phyloP scores from a whole-genome alignment of 2,797 vertebrate species.

The Enoplosus armatus region DNA sequence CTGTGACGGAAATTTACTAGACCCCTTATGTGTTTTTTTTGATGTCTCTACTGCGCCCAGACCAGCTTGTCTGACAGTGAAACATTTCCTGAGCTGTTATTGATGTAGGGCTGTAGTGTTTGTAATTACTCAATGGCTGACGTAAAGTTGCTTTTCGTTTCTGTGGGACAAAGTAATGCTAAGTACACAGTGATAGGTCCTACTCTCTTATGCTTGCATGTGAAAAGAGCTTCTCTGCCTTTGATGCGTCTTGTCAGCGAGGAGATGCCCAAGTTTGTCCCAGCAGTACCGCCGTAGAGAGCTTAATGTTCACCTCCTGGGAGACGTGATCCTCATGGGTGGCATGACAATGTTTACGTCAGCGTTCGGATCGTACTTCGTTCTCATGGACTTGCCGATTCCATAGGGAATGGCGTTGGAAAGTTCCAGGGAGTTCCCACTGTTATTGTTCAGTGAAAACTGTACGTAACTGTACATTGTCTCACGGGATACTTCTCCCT shows the following conservation, averaged over 20 bases:
- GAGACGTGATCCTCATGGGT: constrained; percentile 31
- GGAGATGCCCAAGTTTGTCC: constrained; percentile 34
- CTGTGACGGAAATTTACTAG: constrained; percentile 60
- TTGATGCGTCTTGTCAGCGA: constrained; percentile 21
- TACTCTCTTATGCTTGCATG: not conserved
- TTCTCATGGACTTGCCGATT: not conserved
- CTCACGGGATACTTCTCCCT: not conserved
- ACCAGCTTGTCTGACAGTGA: constrained; percentile 47
- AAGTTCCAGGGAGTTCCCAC: constrained; percentile 30
- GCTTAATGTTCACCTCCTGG: not conserved
- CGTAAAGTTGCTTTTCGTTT: constrained; percentile 8
- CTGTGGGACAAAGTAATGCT: constrained; percentile 4
- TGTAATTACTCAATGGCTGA: constrained; percentile 28
- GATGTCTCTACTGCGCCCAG: constrained; percentile 24
- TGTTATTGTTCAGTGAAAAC: constrained; percentile 26
- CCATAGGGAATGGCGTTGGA: not conserved
- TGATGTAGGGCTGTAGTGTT: constrained; percentile 19
- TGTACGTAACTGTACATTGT: not conserved
- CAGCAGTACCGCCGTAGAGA: not conserved
- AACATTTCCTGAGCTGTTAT: constrained; percentile 47
- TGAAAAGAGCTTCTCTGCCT: not conserved
- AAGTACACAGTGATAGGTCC: not conserved
- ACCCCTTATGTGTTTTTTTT: constrained; percentile 40
- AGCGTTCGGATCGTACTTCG: constrained; percentile 20
- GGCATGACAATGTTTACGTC: constrained; percentile 7